A percentile compares a stretch with the other conserved stretches of the same genome.
Conservation (phyloP, 2,113 vertebrate species). For the Mixornis gularis region DNA sequence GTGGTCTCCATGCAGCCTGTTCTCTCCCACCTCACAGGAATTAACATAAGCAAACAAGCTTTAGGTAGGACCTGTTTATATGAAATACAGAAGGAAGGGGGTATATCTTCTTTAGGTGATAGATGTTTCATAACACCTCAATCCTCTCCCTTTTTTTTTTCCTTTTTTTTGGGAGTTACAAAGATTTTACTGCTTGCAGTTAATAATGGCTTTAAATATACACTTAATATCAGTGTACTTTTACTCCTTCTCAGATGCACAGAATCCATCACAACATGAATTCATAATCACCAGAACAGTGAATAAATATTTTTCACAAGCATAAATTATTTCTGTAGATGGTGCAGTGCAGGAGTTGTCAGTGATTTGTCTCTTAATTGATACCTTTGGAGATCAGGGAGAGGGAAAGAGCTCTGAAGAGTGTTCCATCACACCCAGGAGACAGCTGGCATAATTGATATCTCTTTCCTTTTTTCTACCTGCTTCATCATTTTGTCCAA, state of each 20-base stretch:
- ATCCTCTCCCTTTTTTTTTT: neutral
- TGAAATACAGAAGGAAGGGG: neutral
- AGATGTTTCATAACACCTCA: neutral
- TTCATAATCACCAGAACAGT: neutral
- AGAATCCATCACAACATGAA: neutral
- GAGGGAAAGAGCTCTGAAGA: neutral
- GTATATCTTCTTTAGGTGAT: neutral
- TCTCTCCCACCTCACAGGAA: neutral
- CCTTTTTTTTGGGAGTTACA: neutral
- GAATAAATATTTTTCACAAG: neutral
- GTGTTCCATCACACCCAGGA: neutral
- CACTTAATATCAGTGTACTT: neutral
- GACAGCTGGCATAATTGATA: neutral
- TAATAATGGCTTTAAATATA: neutral
- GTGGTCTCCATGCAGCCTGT: neutral
- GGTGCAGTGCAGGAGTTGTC: neutral
- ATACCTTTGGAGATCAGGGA: neutral
- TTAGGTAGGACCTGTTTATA: neutral
- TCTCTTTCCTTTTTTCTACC: neutral
- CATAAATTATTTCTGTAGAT: neutral
- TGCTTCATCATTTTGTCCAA: neutral
- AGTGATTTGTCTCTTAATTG: neutral
- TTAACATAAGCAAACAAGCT: neutral
- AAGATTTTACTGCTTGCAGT: neutral
- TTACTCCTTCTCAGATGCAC: neutral